Percentiles rank a stretch among this genome's conserved stretches.
Conservation (phyloP, 2,797 vertebrate genomes). For the Hippopotamyrus pictus region DNA sequence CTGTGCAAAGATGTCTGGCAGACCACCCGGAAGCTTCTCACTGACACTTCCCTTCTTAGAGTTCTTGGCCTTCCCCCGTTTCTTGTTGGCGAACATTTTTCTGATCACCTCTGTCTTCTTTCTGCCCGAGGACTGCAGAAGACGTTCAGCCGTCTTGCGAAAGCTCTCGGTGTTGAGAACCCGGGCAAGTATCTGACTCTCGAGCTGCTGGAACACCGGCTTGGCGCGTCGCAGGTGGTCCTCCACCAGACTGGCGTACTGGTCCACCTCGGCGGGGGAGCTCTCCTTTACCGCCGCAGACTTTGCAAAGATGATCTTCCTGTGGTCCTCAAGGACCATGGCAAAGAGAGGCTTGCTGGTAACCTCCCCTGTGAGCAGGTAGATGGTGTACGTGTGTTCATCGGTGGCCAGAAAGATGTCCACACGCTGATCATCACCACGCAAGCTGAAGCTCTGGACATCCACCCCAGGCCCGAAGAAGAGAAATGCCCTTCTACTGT, state of each 20-base stretch:
- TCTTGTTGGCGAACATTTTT: slow-evolving; percentile 78
- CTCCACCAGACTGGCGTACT: slow-evolving; percentile 75
- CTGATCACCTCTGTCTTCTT: slow-evolving; percentile 79
- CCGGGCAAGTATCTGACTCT: slow-evolving; percentile 81
- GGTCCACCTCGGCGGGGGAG: slow-evolving; percentile 68
- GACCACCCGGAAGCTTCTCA: slow-evolving; percentile 74
- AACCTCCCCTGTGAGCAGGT: slow-evolving; percentile 74
- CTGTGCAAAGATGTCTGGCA: slow-evolving; percentile 89
- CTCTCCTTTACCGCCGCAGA: slow-evolving; percentile 47
- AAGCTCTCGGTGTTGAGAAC: slow-evolving; percentile 83
- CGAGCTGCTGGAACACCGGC: slow-evolving; percentile 88
- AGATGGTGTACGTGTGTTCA: slow-evolving; percentile 76
- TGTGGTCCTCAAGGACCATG: slow-evolving; percentile 76
- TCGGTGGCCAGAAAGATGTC: slow-evolving; percentile 77
- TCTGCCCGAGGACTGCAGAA: slow-evolving; percentile 84
- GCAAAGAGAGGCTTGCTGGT: slow-evolving; percentile 72
- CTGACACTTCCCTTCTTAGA: slow-evolving; percentile 62
- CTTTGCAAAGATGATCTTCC: slow-evolving; percentile 83
- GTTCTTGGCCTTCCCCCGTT: slow-evolving; percentile 67
- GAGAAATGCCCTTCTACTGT: slow-evolving; percentile 81
- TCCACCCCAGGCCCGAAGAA: slow-evolving; percentile 84
- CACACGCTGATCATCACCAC: slow-evolving; percentile 74
- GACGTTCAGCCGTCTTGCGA: slow-evolving; percentile 79
- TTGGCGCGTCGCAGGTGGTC: slow-evolving; percentile 85
- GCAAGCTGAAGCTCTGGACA: slow-evolving; percentile 81